phyloP scores from a whole-genome alignment of 2,888 invertebrate species.

The Pomacea canaliculata region DNA sequence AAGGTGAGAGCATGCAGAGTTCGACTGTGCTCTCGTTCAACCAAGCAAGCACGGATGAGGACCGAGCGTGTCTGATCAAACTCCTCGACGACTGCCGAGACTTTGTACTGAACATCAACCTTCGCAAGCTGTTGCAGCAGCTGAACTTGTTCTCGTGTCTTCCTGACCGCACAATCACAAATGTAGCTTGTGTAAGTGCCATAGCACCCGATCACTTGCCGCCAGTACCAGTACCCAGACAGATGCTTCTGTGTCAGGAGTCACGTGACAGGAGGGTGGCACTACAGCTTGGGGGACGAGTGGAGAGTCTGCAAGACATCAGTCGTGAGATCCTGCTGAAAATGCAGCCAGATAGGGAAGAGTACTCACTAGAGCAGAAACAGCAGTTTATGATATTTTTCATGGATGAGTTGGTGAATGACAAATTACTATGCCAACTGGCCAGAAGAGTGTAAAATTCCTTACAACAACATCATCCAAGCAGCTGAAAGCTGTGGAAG shows the following conservation, averaged over 20 bases:
- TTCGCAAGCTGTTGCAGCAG: constrained; percentile 5
- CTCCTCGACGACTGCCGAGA: neutral
- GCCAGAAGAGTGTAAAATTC: constrained; percentile 21
- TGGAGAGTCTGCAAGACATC: constrained; percentile 8
- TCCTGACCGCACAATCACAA: neutral
- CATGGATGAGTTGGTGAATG: constrained; percentile 10
- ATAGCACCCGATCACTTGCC: neutral
- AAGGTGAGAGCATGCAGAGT: neutral
- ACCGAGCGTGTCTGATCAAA: constrained; percentile 7
- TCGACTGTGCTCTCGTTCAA: constrained; percentile 12
- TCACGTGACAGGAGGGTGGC: constrained; percentile 8
- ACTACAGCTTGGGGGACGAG: constrained; percentile 13
- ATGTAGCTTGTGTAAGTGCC: neutral
- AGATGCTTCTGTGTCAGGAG: constrained; percentile 1
- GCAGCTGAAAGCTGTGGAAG: constrained; percentile 21
- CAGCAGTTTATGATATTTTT: constrained; percentile 27
- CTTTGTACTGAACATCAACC: neutral
- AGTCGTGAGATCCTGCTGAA: constrained; percentile 5
- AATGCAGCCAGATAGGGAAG: constrained; percentile 2
- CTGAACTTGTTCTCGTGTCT: constrained; percentile 17
- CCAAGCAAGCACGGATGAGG: neutral
- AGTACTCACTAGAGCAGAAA: neutral
- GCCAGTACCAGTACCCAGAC: neutral
- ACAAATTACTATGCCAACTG: neutral
- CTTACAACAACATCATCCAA: constrained; percentile 3